Conservation (phyloP, 1,140 invertebrate species). For the Drosophila arawakana region DNA sequence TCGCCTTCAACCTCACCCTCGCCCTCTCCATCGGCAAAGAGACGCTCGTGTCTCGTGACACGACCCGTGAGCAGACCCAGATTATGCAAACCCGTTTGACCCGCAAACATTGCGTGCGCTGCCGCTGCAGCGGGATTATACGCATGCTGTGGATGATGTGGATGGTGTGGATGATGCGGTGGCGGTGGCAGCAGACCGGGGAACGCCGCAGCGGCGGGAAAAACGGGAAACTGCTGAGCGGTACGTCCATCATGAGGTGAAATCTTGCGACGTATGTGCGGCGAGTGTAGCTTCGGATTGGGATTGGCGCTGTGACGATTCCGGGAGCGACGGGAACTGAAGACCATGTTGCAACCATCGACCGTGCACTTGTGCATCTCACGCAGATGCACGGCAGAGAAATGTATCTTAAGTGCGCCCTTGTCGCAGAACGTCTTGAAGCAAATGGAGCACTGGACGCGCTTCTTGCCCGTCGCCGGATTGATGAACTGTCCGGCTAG, state of each 20-base stretch:
- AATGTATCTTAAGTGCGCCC: slow-evolving; percentile 99
- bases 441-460: slow-evolving; percentile 99
- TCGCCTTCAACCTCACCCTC: slow-evolving; percentile 1
- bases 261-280: slow-evolving; percentile 95
- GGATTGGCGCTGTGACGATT: slow-evolving; percentile 97
- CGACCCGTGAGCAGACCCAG: slow-evolving; percentile 53
- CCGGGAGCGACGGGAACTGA: slow-evolving; percentile 90
- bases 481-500: slow-evolving; percentile 95
- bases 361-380: slow-evolving; percentile 93
- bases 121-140: slow-evolving; percentile 51
- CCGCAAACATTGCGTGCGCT: slow-evolving; percentile 58
- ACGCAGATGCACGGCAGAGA: slow-evolving; percentile 95
- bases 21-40: slow-evolving; percentile 20
- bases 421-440: slow-evolving; percentile 99
- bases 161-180: slow-evolving; percentile 26
- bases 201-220: slow-evolving; percentile 84
- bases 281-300: slow-evolving; percentile 99
- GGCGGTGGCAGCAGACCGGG: slow-evolving; percentile 85
- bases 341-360: slow-evolving; percentile 92
- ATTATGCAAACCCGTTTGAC: slow-evolving; percentile 46
- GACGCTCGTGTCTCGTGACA: slow-evolving; percentile 37
- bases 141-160: slow-evolving; percentile 33
- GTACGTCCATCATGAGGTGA: slow-evolving; percentile 96
- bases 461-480: slow-evolving; percentile 96
- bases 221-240: slow-evolving; percentile 92